Evolutionary conservation across 2,113 vertebrate genomes (phyloP), one percentile per base, ranked within the genome.

Genomic region (Phylloscopus trochilus): DNA sequence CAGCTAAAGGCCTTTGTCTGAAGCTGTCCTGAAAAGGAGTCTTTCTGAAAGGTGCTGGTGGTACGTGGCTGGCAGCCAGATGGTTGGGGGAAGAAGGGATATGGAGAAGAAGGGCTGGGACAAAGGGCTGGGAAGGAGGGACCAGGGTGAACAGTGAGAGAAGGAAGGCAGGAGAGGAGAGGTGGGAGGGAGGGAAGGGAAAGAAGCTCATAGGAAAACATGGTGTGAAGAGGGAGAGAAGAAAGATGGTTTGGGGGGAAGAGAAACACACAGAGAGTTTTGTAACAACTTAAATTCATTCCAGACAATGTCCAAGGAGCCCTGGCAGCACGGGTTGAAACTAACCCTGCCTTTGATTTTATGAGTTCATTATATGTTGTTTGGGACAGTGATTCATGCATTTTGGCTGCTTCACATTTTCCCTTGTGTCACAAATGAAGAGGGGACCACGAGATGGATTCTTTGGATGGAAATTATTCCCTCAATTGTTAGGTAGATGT

Each of bases 281-380:
- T 96, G 93, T 97, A 96, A 97, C 92, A 96, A 89, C 90, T 84
- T 93, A 96, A 97, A 97, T 96, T 96, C 90, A 89, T 96, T 97
- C 96, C 96, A 97, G 96, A 96, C 96, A 95, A 96, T 96, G 95
- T 96, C 95, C 95, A 92, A 96, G 93, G 88, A 97, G 58, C 92
- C 88, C 93, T 96, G 95, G 95, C 93, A 96, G 93, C 94, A 94
- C 16, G 93, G 80, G 93, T 89, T 97, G 93, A 96, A 96, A 96
- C 92, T 96, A 97, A 94, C 94, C 88, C 95, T 96, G 94, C 93
- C 96, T 96, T 96, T 95, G 93, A 95, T 96, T 96, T 97, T 96
- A 96, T 97, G 93, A 97, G 95, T 96, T 96, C 90, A 94, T 97
- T 97, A 95, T 97, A 97, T 94, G 96, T 96, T 96, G 76, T 96